phyloP scores from a whole-genome alignment of 2,888 invertebrate species.

The Lamellibrachia satsuma region DNA sequence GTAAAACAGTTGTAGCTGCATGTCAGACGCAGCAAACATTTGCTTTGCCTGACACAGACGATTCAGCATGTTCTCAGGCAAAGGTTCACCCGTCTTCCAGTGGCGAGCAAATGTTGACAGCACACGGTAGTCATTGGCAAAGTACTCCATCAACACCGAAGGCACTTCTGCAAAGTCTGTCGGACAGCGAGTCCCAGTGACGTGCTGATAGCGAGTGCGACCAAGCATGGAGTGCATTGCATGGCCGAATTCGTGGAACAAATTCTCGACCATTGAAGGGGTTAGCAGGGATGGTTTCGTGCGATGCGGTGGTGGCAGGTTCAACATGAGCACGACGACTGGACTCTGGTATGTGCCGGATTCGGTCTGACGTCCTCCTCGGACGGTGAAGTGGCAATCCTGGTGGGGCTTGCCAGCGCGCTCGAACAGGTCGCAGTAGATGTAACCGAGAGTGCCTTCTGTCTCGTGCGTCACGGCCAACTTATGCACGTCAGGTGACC shows the following conservation, averaged over 20 bases:
- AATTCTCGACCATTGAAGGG: slow-evolving; percentile 88
- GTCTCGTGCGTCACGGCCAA: slow-evolving; percentile 81
- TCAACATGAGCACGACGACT: slow-evolving; percentile 91
- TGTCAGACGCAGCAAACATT: slow-evolving; percentile 81
- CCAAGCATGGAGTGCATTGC: slow-evolving; percentile 99
- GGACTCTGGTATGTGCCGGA: slow-evolving; percentile 89
- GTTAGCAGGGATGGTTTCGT: slow-evolving; percentile 76
- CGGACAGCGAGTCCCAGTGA: slow-evolving; percentile 89
- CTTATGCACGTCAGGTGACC: slow-evolving; percentile 90
- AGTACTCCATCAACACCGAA: slow-evolving; percentile 98
- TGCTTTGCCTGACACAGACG: slow-evolving; percentile 86
- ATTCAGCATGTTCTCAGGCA: slow-evolving; percentile 78
- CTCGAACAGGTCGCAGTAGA: slow-evolving; percentile 97
- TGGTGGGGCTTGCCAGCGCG: slow-evolving; percentile 85
- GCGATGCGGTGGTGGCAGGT: slow-evolving; percentile 80
- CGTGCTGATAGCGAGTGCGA: slow-evolving; percentile 93
- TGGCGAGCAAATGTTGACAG: slow-evolving; percentile 87
- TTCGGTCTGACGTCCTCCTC: slow-evolving; percentile 83
- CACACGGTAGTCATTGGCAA: slow-evolving; percentile 87
- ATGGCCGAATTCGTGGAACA: slow-evolving; percentile 99
- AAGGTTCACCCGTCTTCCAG: slow-evolving; percentile 85
- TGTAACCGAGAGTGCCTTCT: slow-evolving; percentile 86
- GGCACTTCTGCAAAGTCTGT: slow-evolving; percentile 99
- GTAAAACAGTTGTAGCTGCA: slow-evolving; percentile 75
- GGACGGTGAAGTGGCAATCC: slow-evolving; percentile 98